These are phyloP conservation scores for Hippocampus kuda DNA, from an alignment of 2,797 vertebrate species.

Conservation along the genomic window DNA sequence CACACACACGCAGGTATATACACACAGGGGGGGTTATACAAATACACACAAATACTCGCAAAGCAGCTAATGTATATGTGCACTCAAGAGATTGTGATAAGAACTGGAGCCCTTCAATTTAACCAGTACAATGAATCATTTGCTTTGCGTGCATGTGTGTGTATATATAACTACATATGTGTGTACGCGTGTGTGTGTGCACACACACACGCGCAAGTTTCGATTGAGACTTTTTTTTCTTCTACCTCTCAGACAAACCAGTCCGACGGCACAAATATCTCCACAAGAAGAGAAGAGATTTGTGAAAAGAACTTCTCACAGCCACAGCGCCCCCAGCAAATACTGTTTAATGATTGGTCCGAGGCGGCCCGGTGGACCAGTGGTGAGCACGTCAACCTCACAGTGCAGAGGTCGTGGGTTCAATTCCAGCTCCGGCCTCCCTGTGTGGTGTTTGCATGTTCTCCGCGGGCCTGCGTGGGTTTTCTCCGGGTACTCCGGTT, in stretches of 20 bases:
- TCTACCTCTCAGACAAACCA: slow-evolving; percentile 54
- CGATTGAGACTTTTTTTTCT: slow-evolving; percentile 38
- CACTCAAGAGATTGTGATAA: slow-evolving; percentile 43
- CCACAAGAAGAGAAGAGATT: slow-evolving; percentile 26
- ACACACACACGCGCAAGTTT: slow-evolving; percentile 36
- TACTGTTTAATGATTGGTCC: slow-evolving; percentile 65
- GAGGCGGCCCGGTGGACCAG: neutral
- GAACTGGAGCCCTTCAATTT: slow-evolving; percentile 40
- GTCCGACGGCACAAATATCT: slow-evolving; percentile 44
- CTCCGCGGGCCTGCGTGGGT: no score
- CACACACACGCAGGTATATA: slow-evolving; percentile 9
- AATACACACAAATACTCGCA: slow-evolving; percentile 22
- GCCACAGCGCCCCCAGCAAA: slow-evolving; percentile 53
- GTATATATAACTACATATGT: neutral
- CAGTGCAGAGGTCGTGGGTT: no score
- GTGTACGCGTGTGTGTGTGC: slow-evolving; percentile 13
- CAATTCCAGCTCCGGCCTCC: no score
- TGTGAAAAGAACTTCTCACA: no score
- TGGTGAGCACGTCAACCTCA: no score
- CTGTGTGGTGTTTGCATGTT: no score
- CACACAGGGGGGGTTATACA: slow-evolving; percentile 23
- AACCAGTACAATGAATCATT: slow-evolving; percentile 34
- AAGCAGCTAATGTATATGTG: slow-evolving; percentile 22
- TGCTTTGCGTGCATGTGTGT: slow-evolving; percentile 20
- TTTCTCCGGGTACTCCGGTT: no score